phyloP scores from a whole-genome alignment of 1,140 invertebrate species.

The Euura lappo region DNA sequence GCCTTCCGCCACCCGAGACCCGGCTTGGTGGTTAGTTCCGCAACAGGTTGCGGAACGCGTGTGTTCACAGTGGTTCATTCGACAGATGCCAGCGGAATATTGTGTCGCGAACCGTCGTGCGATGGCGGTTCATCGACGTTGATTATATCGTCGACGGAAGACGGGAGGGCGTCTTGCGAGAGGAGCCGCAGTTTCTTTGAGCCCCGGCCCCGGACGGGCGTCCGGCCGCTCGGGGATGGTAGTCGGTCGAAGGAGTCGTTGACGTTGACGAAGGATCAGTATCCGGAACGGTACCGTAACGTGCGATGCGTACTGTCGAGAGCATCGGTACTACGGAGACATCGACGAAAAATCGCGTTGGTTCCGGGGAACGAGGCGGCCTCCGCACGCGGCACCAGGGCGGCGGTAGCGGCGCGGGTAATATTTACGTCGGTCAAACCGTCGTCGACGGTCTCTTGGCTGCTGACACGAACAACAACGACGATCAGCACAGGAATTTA shows the following conservation, averaged over 20 bases:
- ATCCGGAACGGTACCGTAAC: conserved; percentile 23
- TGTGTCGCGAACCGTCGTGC: no score
- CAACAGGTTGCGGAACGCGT: no score
- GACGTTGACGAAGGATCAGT: not conserved
- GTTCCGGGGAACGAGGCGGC: conserved; percentile 20
- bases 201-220: not conserved
- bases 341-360: conserved; percentile 31
- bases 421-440: conserved; percentile 24
- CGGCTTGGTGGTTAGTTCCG: no score
- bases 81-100: no score
- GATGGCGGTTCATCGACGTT: no score
- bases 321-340: conserved; percentile 47
- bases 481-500: conserved; percentile 56
- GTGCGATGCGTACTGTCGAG: conserved; percentile 55
- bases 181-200: not conserved
- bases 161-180: not conserved
- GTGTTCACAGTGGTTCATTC: no score
- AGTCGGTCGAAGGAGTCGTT: not conserved
- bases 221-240: conserved; percentile 6
- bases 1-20: no score
- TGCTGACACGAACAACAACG: conserved; percentile 57
- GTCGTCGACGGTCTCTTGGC: conserved; percentile 22
- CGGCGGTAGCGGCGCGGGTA: conserved; percentile 2
- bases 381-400: conserved; percentile 30
- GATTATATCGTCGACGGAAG: not conserved